Evolutionary conservation across 2,888 invertebrate genomes (phyloP).

Genomic region (Drosophila robusta): DNA sequence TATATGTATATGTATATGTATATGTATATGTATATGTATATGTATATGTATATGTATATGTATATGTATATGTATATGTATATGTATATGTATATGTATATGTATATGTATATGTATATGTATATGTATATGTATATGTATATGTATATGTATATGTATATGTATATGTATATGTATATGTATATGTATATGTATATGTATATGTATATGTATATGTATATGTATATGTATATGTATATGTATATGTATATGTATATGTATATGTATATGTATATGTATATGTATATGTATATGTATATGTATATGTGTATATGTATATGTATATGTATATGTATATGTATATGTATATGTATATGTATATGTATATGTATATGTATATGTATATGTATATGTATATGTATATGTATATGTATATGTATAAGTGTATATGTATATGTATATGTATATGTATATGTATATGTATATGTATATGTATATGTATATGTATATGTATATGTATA

Average conservation of each 20-base stretch:
- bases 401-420: background rate
- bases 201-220: conserved; percentile 1
- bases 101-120: background rate
- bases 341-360: background rate
- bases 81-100: conserved; percentile 1
- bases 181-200: background rate
- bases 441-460: background rate
- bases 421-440: background rate
- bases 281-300: background rate
- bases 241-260: background rate
- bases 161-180: background rate
- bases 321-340: background rate
- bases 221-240: background rate
- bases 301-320: background rate
- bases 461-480: background rate
- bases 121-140: background rate
- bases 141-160: background rate
- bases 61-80: background rate
- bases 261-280: background rate
- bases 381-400: background rate
- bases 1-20: background rate
- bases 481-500: background rate
- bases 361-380: background rate
- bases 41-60: background rate
- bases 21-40: background rate